These are phyloP conservation scores for Mythimna impura DNA, from an alignment of 2,888 invertebrate genomes.

Conservation along the genomic window DNA sequence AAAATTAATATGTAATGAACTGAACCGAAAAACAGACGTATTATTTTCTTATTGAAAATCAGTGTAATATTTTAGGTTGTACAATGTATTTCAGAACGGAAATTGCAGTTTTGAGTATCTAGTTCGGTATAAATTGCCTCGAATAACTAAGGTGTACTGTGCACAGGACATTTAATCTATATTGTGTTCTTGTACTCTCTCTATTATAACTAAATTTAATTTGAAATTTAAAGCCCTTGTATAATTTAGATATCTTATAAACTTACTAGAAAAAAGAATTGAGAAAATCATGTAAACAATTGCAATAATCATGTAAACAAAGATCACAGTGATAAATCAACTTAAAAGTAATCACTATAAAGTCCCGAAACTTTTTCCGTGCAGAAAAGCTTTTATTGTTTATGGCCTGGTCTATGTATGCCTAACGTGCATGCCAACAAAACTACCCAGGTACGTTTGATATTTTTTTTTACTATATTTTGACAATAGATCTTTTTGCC, in stretches of 20 bases:
- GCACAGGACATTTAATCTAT: neutral
- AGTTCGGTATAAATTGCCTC: neutral
- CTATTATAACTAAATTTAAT: too few relatives aligned
- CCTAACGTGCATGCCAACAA: slow-evolving; percentile 35
- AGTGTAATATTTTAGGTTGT: neutral
- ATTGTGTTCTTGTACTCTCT: neutral
- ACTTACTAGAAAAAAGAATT: too few relatives aligned
- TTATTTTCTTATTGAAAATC: neutral
- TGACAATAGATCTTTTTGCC: too few relatives aligned
- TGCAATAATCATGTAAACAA: too few relatives aligned
- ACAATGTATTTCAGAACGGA: neutral
- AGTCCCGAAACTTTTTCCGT: neutral
- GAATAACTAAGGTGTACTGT: neutral
- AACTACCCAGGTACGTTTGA: neutral
- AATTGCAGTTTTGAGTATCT: too few relatives aligned
- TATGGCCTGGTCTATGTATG: slow-evolving; percentile 13
- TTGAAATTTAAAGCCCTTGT: too few relatives aligned
- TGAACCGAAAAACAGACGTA: neutral
- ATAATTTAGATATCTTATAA: too few relatives aligned
- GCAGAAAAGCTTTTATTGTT: neutral
- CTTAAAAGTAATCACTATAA: too few relatives aligned
- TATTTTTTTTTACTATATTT: neutral
- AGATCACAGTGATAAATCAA: too few relatives aligned
- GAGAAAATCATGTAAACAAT: too few relatives aligned
- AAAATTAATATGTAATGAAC: neutral